A percentile compares a stretch with the other conserved stretches of the same genome.
These are phyloP conservation scores for Platycheirus rosarum DNA, from an alignment of 2,888 invertebrate species.

Conservation along the genomic window DNA sequence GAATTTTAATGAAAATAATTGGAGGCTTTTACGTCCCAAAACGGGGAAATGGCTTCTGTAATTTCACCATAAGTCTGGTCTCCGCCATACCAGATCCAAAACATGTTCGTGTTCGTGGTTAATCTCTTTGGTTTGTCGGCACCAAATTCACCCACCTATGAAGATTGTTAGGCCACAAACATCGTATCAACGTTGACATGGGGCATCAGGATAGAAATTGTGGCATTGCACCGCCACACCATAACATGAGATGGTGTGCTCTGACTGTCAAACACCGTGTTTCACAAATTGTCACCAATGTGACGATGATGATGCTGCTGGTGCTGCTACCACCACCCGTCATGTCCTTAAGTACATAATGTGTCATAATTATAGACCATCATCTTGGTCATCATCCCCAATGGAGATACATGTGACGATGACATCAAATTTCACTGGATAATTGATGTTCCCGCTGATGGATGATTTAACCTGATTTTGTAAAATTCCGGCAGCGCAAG, in stretches of 20 bases:
- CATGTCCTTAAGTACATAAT: conserved; percentile 66
- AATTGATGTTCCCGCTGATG: conserved; percentile 9
- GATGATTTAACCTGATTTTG: conserved; percentile 10
- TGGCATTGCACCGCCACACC: conserved; percentile 33
- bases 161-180: conserved; percentile 29
- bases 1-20: conserved; percentile 73
- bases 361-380: conserved; percentile 66
- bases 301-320: conserved; percentile 4
- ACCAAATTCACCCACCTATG: conserved; percentile 42
- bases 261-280: conserved; percentile 47
- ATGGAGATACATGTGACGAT: conserved; percentile 5
- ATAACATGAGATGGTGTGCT: conserved; percentile 34
- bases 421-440: conserved; percentile 17
- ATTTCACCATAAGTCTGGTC: conserved; percentile 13
- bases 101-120: conserved; percentile 19
- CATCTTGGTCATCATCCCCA: background rate
- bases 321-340: conserved; percentile 1
- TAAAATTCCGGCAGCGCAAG: conserved; percentile 38
- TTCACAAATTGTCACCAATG: conserved; percentile 61
- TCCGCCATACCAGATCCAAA: background rate
- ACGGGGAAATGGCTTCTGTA: conserved; percentile 26
- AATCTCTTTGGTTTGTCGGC: conserved; percentile 29
- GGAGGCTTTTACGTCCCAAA: conserved; percentile 45
- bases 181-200: conserved; percentile 19
- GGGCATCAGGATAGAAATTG: conserved; percentile 13